These are phyloP conservation scores for Helicolenus hilgendorfi DNA, from an alignment of 2,797 vertebrate species.

Conservation along the genomic window DNA sequence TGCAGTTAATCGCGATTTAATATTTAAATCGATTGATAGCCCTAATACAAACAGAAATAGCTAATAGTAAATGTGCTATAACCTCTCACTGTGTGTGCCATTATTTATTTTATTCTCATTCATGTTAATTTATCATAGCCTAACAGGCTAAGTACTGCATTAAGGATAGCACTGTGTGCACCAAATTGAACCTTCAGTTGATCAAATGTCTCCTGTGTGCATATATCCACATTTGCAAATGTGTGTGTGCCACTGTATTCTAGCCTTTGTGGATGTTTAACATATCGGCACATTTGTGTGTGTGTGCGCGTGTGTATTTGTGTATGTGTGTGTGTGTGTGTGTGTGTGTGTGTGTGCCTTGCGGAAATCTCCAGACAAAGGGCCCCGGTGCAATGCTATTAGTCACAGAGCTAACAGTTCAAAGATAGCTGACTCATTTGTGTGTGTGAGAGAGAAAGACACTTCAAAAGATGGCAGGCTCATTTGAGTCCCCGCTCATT, in stretches of 20 bases:
- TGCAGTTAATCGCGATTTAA: too few relatives aligned
- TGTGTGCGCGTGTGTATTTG: background rate
- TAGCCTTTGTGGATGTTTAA: background rate
- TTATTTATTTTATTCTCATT: background rate
- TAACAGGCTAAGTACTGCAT: background rate
- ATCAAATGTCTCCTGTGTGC: background rate
- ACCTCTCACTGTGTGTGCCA: background rate
- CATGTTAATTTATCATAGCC: background rate
- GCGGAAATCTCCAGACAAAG: conserved; percentile 67
- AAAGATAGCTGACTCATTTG: conserved; percentile 72
- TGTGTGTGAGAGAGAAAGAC: conserved; percentile 22
- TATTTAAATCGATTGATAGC: too few relatives aligned
- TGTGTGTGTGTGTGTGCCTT: background rate
- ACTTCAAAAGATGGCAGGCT: conserved; percentile 71
- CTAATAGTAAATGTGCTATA: background rate
- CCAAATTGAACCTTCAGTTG: background rate
- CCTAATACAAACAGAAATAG: background rate
- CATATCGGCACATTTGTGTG: background rate
- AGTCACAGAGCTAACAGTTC: conserved; percentile 74
- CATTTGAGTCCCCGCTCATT: conserved; percentile 67
- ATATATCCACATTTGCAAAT: background rate
- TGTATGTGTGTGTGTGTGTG: background rate
- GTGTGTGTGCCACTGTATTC: background rate
- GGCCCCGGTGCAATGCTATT: conserved; percentile 58
- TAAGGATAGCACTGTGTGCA: background rate